These are phyloP conservation scores for Dolichallabes microphthalmus DNA, from an alignment of 2,113 vertebrate genomes.

Conservation along the genomic window DNA sequence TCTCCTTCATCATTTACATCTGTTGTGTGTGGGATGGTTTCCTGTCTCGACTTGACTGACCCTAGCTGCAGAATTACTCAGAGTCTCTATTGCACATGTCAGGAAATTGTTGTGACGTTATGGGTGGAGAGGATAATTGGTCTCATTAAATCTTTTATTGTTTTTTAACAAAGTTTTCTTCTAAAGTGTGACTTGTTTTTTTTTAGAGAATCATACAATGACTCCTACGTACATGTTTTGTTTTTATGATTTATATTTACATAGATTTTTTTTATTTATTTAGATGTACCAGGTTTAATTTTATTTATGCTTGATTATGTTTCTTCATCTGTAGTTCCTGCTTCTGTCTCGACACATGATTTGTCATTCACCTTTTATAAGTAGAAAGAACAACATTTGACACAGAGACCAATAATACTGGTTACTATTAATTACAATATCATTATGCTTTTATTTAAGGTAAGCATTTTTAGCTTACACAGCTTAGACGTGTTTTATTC, in stretches of 20 bases:
- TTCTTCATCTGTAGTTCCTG: neutral
- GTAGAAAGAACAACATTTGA: neutral
- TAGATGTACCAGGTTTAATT: neutral
- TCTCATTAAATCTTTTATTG: no score
- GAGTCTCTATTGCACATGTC: neutral
- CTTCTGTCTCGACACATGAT: neutral
- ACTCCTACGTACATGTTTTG: neutral
- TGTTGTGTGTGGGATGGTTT: slow-evolving; percentile 25
- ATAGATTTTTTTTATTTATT: no score
- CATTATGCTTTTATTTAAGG: neutral
- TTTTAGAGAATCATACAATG: neutral
- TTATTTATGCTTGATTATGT: neutral
- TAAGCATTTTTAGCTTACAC: neutral
- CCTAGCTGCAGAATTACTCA: slow-evolving; percentile 29
- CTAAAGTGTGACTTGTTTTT: neutral
- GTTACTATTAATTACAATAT: neutral
- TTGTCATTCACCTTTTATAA: neutral
- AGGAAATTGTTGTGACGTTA: slow-evolving; percentile 19
- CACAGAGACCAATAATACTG: neutral
- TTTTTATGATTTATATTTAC: neutral
- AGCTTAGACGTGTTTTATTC: no score
- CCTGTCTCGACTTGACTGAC: slow-evolving; percentile 28
- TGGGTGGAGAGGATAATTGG: slow-evolving; percentile 19
- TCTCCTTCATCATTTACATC: neutral
- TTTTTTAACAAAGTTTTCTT: neutral